A percentile compares a stretch with the other conserved stretches of the same genome.
Conservation (phyloP, 2,113 vertebrate genomes). For the Takifugu bimaculatus region DNA sequence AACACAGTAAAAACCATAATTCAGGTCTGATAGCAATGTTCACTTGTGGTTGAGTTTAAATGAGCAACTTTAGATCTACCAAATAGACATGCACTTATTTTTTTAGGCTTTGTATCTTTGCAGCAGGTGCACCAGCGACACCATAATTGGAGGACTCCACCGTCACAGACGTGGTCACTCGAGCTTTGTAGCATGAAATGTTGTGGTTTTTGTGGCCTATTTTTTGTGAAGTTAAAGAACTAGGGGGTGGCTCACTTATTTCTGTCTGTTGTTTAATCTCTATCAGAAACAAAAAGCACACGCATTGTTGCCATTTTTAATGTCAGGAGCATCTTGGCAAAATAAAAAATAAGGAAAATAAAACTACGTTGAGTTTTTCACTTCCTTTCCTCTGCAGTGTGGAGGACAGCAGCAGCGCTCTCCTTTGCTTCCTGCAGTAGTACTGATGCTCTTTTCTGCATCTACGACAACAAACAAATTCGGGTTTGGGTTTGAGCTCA, state of each 20-base stretch:
- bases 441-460: slow-evolving; percentile 36
- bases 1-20: too few species aligned
- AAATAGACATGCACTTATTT: background rate
- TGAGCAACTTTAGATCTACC: too few species aligned
- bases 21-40: too few species aligned
- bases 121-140: slow-evolving; percentile 40
- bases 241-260: background rate
- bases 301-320: too few species aligned
- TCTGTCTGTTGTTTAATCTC: too few species aligned
- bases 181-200: slow-evolving; percentile 35
- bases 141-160: slow-evolving; percentile 47
- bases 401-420: slow-evolving; percentile 39
- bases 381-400: slow-evolving; percentile 42
- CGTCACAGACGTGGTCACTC: slow-evolving; percentile 31
- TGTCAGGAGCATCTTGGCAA: too few species aligned
- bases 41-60: too few species aligned
- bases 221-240: background rate
- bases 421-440: slow-evolving; percentile 66
- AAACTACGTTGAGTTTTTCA: slow-evolving; percentile 1
- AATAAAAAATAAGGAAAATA: background rate
- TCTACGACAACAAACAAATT: slow-evolving; percentile 46
- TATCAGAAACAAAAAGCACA: too few species aligned
- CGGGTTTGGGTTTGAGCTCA: background rate
- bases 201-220: slow-evolving; percentile 8
- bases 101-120: slow-evolving; percentile 1